Conservation (phyloP, 1,140 invertebrate genomes). For the Apis mellifera region Amel_HAv3.1 CM009937.2:9198501-9199000, state of each 20-base stretch:
- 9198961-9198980: background rate
- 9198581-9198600: background rate
- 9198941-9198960: constrained; percentile 30
- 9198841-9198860: background rate
- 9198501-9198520: background rate
- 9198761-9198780: constrained; percentile 1
- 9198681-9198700: constrained; percentile 23
- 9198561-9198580: background rate
- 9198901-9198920: no score
- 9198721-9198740: constrained; percentile 23
- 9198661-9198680: constrained; percentile 57
- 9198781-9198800: background rate
- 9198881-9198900: background rate
- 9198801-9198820: background rate
- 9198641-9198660: constrained; percentile 47
- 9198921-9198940: background rate
- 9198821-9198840: background rate
- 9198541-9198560: constrained; percentile 19
- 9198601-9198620: constrained; percentile 29
- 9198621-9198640: constrained; percentile 28
- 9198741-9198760: background rate
- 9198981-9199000: background rate
- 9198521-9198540: background rate
- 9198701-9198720: constrained; percentile 32
- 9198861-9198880: no score